Base-by-base conservation (phyloP, 2,797 vertebrate genomes). In the Limosa lapponica region DNA sequence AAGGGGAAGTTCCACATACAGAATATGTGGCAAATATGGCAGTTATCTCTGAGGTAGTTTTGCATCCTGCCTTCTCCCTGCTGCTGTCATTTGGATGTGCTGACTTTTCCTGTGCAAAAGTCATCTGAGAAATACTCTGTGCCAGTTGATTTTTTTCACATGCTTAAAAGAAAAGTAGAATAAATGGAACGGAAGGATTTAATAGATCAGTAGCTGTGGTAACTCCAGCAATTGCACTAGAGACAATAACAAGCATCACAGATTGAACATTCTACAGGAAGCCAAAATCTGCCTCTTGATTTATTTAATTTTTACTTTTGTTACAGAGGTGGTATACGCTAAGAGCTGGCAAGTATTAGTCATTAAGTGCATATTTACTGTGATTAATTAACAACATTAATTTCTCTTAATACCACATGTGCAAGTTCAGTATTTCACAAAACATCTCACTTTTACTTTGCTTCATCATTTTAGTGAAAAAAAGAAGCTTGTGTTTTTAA, bases 21-120 rank as follows among this genome's bases (percentile, higher is more conserved):
- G 39, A 80, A 16, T 52, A 82, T 0, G 5, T 46, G 36, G n/a
- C 77, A 61, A 94, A 74, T 5, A 7, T n/a, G 34, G 57, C 49
- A 75, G 41, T 75, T 82, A 54, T 20, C 59, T 70, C 54, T 12
- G 39, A 70, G 28, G 62, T 71, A 48, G 80, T 90, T 93, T 89
- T 84, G 28, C 55, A 25, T 80, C 65, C 65, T 1, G 2, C 18
- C 15, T 59, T 93, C 66, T 91, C 73, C 58, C 61, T 71, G 39
- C 75, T 96, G 71, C 39, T 94, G 51, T 82, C 64, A 86, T 92
- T 93, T 92, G 54, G 57, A 61, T 65, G 55, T 72, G 71, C 65
- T 89, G 85, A 85, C 52, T 94, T 92, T 82, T 79, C 51, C 67
- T 87, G 34, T 85, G 62, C 69, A 92, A 41, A 91, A 89, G 57